Base-by-base conservation (phyloP, 2,113 vertebrate genomes). In the Lagopus muta region DNA sequence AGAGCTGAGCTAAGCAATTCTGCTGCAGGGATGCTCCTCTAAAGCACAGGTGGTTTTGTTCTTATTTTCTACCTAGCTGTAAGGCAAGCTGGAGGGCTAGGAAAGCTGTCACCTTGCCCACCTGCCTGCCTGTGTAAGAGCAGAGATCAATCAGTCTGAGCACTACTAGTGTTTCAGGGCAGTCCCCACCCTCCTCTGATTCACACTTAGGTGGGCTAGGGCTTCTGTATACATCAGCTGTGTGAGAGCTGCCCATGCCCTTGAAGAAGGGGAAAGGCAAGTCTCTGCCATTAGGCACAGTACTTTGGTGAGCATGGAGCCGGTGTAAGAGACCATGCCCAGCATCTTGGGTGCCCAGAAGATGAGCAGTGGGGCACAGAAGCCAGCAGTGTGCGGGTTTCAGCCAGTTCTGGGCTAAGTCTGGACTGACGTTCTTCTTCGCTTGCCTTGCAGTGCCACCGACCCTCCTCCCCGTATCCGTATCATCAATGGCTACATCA, bases 401-500 rank as follows among this genome's bases (percentile, higher is more conserved):
- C 5, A 8, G 60, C 24, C 40, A 12, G 14, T n/a, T 77, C 52
- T 89, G 48, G 36, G 17, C 52, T 85, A 52, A 25, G 18, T 34
- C 36, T 91, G n/a, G 38, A 84, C 95, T 93, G 71, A 69, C 1
- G 0, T 21, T 65, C 40, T 90, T 73, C 45, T 88, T 42, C 66
- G 38, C 90, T 92, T 97, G 42, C 71, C 78, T 96, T 91, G 28
- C 95, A 98, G 98, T 78, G 93, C 97, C 10, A 95, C 98, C 1
- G 90, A 97, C 18, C 97, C 96, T 62, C 98, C 98, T 21, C 97
- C 98, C 3, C 84, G 97, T 92, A 98, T 98, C 57, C 97, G 95
- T 58, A 97, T 98, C 92, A 98, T 98, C 77, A 98, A 98, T 4
- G 98, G 98, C 17, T 98, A 98, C 96, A 97, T 98, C 93, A 98